phyloP scores from a whole-genome alignment of 1,140 invertebrate genomes.

The Whitmania pigra region DNA sequence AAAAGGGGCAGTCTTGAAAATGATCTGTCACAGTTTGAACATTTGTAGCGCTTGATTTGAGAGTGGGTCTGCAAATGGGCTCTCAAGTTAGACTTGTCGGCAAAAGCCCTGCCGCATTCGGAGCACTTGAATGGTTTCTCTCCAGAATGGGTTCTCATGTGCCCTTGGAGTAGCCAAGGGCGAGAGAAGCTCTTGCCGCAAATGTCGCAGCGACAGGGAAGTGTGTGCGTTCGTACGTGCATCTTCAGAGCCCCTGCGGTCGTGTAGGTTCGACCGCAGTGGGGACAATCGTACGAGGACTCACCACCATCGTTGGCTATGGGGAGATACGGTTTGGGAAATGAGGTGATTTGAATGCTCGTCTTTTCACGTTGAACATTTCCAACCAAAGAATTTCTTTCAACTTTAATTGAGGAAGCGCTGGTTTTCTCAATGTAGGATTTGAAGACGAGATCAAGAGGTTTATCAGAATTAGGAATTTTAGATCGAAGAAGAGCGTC shows the following conservation, averaged over 20 bases:
- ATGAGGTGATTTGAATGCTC: background rate
- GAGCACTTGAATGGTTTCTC: slow-evolving; percentile 93
- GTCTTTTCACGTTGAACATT: background rate
- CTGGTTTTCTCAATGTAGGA: background rate
- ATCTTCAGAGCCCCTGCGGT: slow-evolving; percentile 90
- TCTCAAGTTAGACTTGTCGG: slow-evolving; percentile 83
- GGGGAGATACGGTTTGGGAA: background rate
- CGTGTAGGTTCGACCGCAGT: slow-evolving; percentile 86
- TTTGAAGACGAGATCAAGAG: background rate
- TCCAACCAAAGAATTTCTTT: background rate
- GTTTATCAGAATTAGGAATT: background rate
- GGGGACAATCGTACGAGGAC: slow-evolving; percentile 61
- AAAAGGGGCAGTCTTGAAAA: slow-evolving; percentile 85
- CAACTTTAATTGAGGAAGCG: background rate
- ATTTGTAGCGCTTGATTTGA: slow-evolving; percentile 87
- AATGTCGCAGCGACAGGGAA: slow-evolving; percentile 88
- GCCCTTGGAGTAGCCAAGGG: slow-evolving; percentile 78
- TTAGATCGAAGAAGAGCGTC: background rate
- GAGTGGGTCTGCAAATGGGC: slow-evolving; percentile 89
- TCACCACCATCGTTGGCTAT: background rate
- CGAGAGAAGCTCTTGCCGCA: slow-evolving; percentile 93
- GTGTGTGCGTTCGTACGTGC: slow-evolving; percentile 93
- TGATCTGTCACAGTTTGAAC: slow-evolving; percentile 72
- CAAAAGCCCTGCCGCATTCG: slow-evolving; percentile 85
- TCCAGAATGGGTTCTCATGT: slow-evolving; percentile 46